A percentile compares a stretch with the other conserved stretches of the same genome.
phyloP scores from a whole-genome alignment of 2,797 vertebrate genomes.

The Cichlasoma orientale region DNA sequence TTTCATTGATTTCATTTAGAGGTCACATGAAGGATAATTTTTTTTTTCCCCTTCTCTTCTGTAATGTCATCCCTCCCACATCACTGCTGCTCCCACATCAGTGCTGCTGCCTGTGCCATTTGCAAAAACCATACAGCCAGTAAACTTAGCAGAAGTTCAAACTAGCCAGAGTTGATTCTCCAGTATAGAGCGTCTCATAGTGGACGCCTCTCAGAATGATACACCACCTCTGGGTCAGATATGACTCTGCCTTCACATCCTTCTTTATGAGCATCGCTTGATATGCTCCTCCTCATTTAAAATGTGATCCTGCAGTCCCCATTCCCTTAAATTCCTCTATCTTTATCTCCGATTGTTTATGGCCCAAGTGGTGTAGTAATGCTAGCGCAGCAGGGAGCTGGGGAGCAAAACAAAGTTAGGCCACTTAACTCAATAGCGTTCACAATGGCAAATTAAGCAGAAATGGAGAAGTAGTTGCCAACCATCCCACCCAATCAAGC shows the following conservation, averaged over 20 bases:
- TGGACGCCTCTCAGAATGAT: constrained; percentile 39
- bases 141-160: constrained; percentile 51
- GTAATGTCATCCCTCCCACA: constrained; percentile 27
- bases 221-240: constrained; percentile 44
- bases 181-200: constrained; percentile 18
- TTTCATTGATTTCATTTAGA: background rate
- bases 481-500: constrained; percentile 52
- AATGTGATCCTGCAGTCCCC: constrained; percentile 25
- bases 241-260: constrained; percentile 58
- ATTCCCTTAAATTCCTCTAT: constrained; percentile 24
- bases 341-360: constrained; percentile 32
- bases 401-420: constrained; percentile 67
- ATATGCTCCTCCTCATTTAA: constrained; percentile 34
- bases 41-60: background rate
- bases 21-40: background rate
- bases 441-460: constrained; percentile 70
- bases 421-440: constrained; percentile 68
- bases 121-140: constrained; percentile 52
- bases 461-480: constrained; percentile 52
- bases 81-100: constrained; percentile 17
- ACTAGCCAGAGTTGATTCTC: constrained; percentile 34
- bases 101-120: constrained; percentile 46
- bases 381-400: constrained; percentile 63
- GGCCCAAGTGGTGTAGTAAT: constrained; percentile 40
- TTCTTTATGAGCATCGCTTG: constrained; percentile 63